Percentiles rank a stretch among this genome's conserved stretches.
Evolutionary conservation across 2,888 invertebrate genomes (phyloP).

Genomic region (Thysanoteuthis rhombus): DNA sequence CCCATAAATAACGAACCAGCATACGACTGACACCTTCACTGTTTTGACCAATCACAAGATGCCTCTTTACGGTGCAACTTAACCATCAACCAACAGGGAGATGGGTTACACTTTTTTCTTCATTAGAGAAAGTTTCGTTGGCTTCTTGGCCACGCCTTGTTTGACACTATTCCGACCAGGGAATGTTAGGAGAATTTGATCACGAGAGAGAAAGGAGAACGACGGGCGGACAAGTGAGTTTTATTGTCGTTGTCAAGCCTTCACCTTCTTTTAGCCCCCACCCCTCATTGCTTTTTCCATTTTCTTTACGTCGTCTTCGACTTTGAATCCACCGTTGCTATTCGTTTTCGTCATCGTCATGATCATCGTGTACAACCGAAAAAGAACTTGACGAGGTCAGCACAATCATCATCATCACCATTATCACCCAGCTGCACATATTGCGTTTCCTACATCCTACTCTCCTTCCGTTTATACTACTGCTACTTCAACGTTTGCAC

Average conservation of each 20-base stretch:
- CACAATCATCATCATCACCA: background rate
- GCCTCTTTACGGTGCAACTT: background rate
- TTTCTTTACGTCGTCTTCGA: background rate
- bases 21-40: conserved; percentile 12
- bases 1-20: background rate
- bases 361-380: background rate
- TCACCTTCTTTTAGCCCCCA: background rate
- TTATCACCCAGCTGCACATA: background rate
- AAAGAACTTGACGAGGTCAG: background rate
- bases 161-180: background rate
- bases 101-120: background rate
- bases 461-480: background rate
- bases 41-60: background rate
- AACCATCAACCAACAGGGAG: background rate
- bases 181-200: background rate
- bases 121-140: background rate
- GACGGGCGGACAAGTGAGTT: background rate
- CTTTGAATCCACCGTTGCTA: background rate
- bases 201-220: background rate
- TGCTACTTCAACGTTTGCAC: background rate
- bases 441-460: background rate
- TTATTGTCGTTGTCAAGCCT: background rate
- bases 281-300: background rate
- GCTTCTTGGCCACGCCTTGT: conserved; percentile 12
- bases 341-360: background rate